phyloP scores from a whole-genome alignment of 35 echinoderm and acorn worm genomes.

The Amphiura filiformis region DNA sequence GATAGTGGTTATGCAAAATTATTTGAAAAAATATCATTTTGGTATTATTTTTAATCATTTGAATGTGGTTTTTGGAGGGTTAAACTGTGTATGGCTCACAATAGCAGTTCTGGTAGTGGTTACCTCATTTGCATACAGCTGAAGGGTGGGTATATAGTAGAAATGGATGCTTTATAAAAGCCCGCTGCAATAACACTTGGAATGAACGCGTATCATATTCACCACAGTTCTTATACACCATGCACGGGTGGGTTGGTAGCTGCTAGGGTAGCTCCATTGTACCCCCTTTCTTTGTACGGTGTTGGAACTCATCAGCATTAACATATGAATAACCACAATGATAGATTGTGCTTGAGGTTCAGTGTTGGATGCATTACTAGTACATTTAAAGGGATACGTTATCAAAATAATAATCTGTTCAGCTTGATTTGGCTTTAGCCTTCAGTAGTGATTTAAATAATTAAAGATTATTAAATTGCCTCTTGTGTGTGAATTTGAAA shows the following conservation, averaged over 20 bases:
- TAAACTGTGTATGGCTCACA: no score
- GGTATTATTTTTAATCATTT: no score
- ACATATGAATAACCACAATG: neutral
- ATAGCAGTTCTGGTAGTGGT: no score
- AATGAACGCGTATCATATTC: neutral
- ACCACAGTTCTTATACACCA: neutral
- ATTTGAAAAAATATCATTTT: no score
- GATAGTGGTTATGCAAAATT: no score
- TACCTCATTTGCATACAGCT: neutral
- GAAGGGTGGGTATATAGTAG: neutral
- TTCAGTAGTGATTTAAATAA: conserved; percentile 1
- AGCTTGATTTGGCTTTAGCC: neutral
- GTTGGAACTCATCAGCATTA: neutral
- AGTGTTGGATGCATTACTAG: neutral
- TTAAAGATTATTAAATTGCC: neutral
- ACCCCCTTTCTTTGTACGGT: neutral
- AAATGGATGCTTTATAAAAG: neutral
- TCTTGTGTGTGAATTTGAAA: neutral
- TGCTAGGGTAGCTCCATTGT: no score
- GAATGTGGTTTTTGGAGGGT: no score
- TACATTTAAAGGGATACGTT: neutral
- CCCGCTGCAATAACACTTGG: neutral
- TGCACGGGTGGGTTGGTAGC: no score
- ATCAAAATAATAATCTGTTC: neutral
- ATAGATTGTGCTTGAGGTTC: neutral